These are phyloP conservation scores for Aquatica leii DNA, from an alignment of 2,888 invertebrate species.

Conservation along the genomic window DNA sequence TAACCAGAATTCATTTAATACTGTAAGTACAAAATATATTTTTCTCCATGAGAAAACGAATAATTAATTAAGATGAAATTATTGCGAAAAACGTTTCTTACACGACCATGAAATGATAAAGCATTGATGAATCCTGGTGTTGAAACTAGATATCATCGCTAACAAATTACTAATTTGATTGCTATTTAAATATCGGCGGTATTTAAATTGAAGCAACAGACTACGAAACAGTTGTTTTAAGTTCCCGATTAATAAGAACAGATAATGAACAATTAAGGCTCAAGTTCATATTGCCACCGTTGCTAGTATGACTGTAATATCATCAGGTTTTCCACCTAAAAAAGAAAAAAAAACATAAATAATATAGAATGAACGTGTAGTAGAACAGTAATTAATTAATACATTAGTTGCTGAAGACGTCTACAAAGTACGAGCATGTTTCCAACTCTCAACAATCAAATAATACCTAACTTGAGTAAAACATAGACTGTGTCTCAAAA, in stretches of 20 bases:
- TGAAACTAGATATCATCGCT: neutral
- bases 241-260: conserved; percentile 1
- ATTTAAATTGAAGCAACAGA: neutral
- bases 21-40: conserved; percentile 9
- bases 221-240: conserved; percentile 2
- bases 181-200: neutral
- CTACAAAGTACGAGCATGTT: too few relatives aligned
- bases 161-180: neutral
- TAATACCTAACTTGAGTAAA: too few relatives aligned
- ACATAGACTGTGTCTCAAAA: too few relatives aligned
- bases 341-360: conserved; percentile 55
- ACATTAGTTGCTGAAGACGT: too few relatives aligned
- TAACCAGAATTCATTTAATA: conserved; percentile 13
- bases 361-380: too few relatives aligned
- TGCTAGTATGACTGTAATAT: conserved; percentile 96
- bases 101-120: too few relatives aligned
- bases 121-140: too few relatives aligned
- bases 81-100: neutral
- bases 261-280: conserved; percentile 19
- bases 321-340: conserved; percentile 97
- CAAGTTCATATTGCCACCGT: conserved; percentile 80
- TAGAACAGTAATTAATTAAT: too few relatives aligned
- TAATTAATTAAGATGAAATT: too few relatives aligned
- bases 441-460: too few relatives aligned
- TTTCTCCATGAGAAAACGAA: neutral